Conservation (phyloP, 2,113 vertebrate species). For the Upupa epops region DNA sequence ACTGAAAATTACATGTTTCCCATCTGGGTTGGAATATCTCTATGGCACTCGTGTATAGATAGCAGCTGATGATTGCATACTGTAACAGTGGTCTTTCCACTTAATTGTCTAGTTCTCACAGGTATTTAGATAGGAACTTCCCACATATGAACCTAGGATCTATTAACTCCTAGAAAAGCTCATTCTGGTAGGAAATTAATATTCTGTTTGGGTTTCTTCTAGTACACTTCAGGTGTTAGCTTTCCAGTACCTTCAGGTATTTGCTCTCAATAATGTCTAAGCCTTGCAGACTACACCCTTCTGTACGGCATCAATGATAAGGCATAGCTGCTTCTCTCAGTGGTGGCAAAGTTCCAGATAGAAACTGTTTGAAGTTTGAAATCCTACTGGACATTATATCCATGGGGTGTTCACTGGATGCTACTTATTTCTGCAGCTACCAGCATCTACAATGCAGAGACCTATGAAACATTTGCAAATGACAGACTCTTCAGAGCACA, state of each 20-base stretch:
- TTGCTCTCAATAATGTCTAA: not conserved
- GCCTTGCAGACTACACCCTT: not conserved
- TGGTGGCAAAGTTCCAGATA: rapidly evolving
- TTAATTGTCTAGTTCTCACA: not conserved
- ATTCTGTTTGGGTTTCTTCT: not conserved
- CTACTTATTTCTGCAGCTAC: not conserved
- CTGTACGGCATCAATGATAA: rapidly evolving
- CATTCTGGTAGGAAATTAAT: not conserved
- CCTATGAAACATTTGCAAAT: not conserved
- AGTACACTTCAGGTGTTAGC: not conserved
- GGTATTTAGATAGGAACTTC: not conserved
- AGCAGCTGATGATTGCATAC: not conserved
- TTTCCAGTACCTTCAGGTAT: not conserved
- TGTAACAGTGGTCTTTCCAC: not conserved
- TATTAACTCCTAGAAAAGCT: not conserved
- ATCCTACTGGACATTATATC: not conserved
- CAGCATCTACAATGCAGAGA: not conserved
- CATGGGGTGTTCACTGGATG: too few species aligned
- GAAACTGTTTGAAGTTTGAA: not conserved
- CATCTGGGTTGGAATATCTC: not conserved
- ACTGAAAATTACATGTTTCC: not conserved
- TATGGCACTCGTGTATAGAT: not conserved
- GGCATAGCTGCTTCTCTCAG: not conserved
- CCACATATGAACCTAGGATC: rapidly evolving
- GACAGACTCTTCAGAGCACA: not conserved